Percentiles rank a stretch among this genome's conserved stretches.
phyloP scores from a whole-genome alignment of 1,140 invertebrate species.

The Ips nitidus region DNA sequence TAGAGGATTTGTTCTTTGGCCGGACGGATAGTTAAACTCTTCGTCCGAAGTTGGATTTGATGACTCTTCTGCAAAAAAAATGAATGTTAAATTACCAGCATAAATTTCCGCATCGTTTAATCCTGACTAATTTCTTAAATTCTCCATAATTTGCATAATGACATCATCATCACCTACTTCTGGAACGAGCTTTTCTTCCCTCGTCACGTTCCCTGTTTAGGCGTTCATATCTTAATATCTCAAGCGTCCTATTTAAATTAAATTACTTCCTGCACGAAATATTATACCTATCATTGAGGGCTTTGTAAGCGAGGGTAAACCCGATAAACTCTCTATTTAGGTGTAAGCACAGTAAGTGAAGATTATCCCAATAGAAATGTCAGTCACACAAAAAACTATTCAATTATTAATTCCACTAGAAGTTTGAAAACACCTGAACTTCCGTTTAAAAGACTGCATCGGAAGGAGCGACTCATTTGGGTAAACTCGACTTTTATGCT shows the following conservation, averaged over 20 bases:
- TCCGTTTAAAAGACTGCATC: too few species aligned
- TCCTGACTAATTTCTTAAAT: constrained; percentile 1
- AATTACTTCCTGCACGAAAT: constrained; percentile 3
- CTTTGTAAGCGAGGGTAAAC: too few species aligned
- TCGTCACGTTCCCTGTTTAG: constrained; percentile 6
- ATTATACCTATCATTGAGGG: not conserved
- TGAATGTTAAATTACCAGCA: constrained; percentile 8
- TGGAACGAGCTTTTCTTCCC: constrained; percentile 4
- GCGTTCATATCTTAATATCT: not conserved
- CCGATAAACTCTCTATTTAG: too few species aligned
- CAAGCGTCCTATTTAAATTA: constrained; percentile 1
- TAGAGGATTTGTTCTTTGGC: constrained; percentile 41
- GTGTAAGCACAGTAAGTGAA: too few species aligned
- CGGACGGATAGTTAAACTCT: constrained; percentile 47
- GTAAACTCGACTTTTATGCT: not conserved
- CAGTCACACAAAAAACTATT: too few species aligned
- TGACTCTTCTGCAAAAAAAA: constrained; percentile 50
- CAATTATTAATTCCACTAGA: too few species aligned
- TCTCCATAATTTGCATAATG: constrained; percentile 16
- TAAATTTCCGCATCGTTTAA: not conserved
- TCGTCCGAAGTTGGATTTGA: constrained; percentile 52
- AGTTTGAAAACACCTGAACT: too few species aligned
- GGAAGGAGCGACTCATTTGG: too few species aligned
- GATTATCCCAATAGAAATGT: too few species aligned
- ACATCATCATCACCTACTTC: constrained; percentile 7